phyloP scores from a whole-genome alignment of 2,113 vertebrate genomes.

The Laterallus jamaicensis region DNA sequence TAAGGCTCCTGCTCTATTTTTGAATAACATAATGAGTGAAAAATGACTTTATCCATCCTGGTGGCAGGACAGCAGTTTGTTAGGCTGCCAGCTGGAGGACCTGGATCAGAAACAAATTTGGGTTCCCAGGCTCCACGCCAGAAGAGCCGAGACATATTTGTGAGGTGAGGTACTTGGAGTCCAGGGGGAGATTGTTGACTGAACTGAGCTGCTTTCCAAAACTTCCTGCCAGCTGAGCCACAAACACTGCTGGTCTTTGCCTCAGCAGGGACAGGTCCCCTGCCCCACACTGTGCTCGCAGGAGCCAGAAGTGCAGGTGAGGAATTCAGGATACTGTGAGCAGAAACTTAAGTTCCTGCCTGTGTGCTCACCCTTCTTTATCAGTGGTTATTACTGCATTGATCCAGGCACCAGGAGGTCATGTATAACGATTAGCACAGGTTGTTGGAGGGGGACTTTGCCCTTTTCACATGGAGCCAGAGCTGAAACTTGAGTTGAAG shows the following conservation, averaged over 20 bases:
- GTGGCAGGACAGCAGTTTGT: slow-evolving; percentile 38
- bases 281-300: background rate
- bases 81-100: slow-evolving; percentile 41
- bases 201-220: slow-evolving; percentile 38
- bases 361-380: background rate
- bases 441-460: background rate
- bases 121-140: slow-evolving; percentile 55
- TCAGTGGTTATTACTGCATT: background rate
- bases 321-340: background rate
- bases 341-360: background rate
- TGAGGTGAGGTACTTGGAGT: slow-evolving; percentile 56
- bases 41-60: slow-evolving; percentile 36
- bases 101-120: slow-evolving; percentile 59
- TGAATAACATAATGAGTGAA: slow-evolving; percentile 49
- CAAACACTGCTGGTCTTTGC: background rate
- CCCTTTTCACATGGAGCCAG: background rate
- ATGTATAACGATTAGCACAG: background rate
- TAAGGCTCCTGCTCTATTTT: slow-evolving; percentile 57
- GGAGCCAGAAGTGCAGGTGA: background rate
- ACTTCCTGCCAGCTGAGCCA: slow-evolving; percentile 35
- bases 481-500: background rate
- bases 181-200: slow-evolving; percentile 39
- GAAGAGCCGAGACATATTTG: slow-evolving; percentile 61
- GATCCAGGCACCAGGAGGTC: background rate
- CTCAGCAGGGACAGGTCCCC: slow-evolving; percentile 32